Conservation (phyloP, 2,888 invertebrate species). For the Andrena dorsata region DNA sequence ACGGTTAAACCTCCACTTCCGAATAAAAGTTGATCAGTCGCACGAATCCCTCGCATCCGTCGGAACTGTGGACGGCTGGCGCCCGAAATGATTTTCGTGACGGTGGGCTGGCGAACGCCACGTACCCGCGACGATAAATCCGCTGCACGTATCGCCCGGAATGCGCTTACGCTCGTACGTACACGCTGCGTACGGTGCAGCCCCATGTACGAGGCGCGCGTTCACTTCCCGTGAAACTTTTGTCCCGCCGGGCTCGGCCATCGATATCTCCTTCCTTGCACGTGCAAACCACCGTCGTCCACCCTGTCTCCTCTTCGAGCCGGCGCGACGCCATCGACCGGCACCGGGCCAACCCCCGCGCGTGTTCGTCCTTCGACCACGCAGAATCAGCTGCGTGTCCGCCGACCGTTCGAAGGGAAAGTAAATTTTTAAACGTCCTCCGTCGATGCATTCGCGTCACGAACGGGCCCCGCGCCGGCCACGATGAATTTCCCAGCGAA, state of each 20-base stretch:
- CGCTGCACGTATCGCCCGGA: slow-evolving; percentile 40
- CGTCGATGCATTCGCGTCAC: slow-evolving; percentile 31
- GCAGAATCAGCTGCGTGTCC: slow-evolving; percentile 10
- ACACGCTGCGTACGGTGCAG: slow-evolving; percentile 49
- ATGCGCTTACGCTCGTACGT: slow-evolving; percentile 42
- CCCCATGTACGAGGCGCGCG: slow-evolving; percentile 57
- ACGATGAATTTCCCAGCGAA: slow-evolving; percentile 21
- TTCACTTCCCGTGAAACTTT: slow-evolving; percentile 69
- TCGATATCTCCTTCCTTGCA: slow-evolving; percentile 65
- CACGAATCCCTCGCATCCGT: slow-evolving; percentile 70
- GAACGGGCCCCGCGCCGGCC: slow-evolving; percentile 1
- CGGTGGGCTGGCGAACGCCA: neutral
- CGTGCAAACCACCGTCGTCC: slow-evolving; percentile 46
- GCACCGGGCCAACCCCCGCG: too few relatives aligned
- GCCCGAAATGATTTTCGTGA: slow-evolving; percentile 76
- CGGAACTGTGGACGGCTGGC: slow-evolving; percentile 80
- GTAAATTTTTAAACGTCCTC: slow-evolving; percentile 32
- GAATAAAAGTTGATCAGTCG: slow-evolving; percentile 75
- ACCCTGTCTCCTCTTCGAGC: neutral
- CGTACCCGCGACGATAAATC: slow-evolving; percentile 26
- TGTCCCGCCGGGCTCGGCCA: slow-evolving; percentile 53
- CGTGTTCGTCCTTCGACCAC: too few relatives aligned
- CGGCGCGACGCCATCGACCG: neutral
- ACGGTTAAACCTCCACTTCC: slow-evolving; percentile 80
- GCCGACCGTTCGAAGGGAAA: slow-evolving; percentile 21